phyloP scores from a whole-genome alignment of 2,797 vertebrate genomes.

The Sus cebifrons region DNA sequence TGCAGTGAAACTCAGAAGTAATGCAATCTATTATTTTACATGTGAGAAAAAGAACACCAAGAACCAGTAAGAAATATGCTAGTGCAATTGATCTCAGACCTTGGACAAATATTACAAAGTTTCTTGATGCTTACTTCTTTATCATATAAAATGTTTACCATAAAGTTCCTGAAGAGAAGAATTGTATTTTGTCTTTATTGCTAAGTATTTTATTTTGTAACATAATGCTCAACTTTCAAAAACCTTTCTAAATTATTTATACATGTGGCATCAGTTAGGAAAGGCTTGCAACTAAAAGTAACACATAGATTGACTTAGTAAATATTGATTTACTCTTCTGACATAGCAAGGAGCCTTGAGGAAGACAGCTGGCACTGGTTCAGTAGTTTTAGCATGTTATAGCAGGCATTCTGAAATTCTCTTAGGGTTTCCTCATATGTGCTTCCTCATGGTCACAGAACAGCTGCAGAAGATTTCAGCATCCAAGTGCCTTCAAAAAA shows the following conservation, averaged over 20 bases:
- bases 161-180: constrained; percentile 13
- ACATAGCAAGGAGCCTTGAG: neutral
- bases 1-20: neutral
- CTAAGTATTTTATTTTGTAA: constrained; percentile 16
- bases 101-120: neutral
- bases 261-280: neutral
- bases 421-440: neutral
- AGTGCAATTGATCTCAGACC: neutral
- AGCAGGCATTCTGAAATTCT: constrained; percentile 8
- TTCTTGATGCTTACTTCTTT: neutral
- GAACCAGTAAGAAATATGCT: neutral
- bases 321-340: constrained; percentile 21
- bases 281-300: constrained; percentile 27
- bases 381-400: neutral
- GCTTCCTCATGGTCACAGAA: neutral
- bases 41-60: constrained; percentile 9
- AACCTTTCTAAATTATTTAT: constrained; percentile 18
- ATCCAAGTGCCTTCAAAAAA: neutral
- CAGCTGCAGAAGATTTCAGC: neutral
- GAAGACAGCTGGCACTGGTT: neutral
- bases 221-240: neutral
- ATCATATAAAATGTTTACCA: neutral
- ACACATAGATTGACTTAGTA: neutral
- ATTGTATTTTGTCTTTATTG: neutral
- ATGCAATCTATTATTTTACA: neutral